Conservation (phyloP, 1,140 invertebrate species). For the Procambarus virginalis region DNA sequence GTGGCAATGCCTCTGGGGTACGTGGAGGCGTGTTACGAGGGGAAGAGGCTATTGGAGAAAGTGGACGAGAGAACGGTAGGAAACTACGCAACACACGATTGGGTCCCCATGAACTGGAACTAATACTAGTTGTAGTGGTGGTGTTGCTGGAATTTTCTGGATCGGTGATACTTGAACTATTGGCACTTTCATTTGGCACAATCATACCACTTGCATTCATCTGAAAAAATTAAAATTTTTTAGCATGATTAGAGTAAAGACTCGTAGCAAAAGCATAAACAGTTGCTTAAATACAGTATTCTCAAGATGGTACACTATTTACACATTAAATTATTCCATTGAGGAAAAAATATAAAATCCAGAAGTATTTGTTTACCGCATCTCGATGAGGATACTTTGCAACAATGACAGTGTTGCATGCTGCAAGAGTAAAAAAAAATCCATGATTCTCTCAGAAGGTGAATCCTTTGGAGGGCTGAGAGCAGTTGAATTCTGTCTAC, state of each 20-base stretch:
- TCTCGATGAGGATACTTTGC: conserved; percentile 91
- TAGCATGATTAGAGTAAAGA: not conserved
- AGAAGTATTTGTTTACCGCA: conserved; percentile 74
- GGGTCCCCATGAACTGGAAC: conserved; percentile 46
- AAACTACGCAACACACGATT: conserved; percentile 45
- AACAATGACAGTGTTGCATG: conserved; percentile 98
- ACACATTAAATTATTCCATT: too few relatives aligned
- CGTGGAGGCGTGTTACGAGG: conserved; percentile 67
- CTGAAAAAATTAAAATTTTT: conserved; percentile 69
- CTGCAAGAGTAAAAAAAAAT: conserved; percentile 91
- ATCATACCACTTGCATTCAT: conserved; percentile 82
- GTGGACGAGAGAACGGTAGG: conserved; percentile 70
- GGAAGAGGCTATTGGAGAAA: conserved; percentile 72
- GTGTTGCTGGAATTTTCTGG: conserved; percentile 38
- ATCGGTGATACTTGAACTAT: conserved; percentile 37
- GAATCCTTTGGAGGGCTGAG: conserved; percentile 17
- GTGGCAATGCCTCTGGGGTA: conserved; percentile 35
- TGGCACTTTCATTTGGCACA: conserved; percentile 59
- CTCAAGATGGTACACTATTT: too few relatives aligned
- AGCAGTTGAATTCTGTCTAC: conserved; percentile 18
- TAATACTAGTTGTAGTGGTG: conserved; percentile 37
- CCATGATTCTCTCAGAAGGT: conserved; percentile 80
- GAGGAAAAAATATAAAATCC: not conserved
- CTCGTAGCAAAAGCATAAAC: not conserved
- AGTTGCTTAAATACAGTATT: not conserved